Evolutionary conservation across 2,888 invertebrate species (phyloP).

Genomic region (Phrixothrix hirtus): DNA sequence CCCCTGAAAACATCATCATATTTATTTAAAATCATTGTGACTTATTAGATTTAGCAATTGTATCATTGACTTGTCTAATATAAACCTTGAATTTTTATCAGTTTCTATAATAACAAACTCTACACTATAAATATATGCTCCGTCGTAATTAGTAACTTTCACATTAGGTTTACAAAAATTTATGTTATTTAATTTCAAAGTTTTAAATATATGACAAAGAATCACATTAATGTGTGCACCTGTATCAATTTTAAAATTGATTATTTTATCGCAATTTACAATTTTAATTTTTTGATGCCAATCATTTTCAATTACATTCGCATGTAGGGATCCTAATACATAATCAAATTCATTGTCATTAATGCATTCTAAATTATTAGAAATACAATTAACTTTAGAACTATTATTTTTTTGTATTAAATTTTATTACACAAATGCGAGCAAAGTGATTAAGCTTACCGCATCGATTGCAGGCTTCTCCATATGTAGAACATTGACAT

Average conservation of each 20-base stretch:
- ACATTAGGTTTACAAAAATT: not conserved
- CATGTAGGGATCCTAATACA: too few species aligned
- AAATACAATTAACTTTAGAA: too few species aligned
- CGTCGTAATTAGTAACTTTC: not conserved
- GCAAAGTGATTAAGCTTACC: not conserved
- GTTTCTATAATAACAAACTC: not conserved
- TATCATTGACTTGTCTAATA: slow-evolving; percentile 1
- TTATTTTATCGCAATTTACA: not conserved
- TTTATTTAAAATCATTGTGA: too few species aligned
- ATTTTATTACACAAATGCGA: not conserved
- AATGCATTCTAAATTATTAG: not conserved
- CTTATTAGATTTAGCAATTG: too few species aligned
- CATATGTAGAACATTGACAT: not conserved
- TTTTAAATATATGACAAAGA: not conserved
- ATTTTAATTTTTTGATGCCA: not conserved
- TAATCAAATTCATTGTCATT: not conserved
- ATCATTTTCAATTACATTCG: not conserved
- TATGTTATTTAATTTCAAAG: not conserved
- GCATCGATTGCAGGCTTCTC: not conserved
- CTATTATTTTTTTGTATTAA: not conserved
- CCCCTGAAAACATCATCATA: not conserved
- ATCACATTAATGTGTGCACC: too few species aligned
- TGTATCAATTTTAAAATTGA: not conserved
- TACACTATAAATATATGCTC: not conserved
- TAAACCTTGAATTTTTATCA: not conserved